Base-by-base conservation (phyloP, 2,888 invertebrate genomes). In the Himalopsyche tibetana region DNA sequence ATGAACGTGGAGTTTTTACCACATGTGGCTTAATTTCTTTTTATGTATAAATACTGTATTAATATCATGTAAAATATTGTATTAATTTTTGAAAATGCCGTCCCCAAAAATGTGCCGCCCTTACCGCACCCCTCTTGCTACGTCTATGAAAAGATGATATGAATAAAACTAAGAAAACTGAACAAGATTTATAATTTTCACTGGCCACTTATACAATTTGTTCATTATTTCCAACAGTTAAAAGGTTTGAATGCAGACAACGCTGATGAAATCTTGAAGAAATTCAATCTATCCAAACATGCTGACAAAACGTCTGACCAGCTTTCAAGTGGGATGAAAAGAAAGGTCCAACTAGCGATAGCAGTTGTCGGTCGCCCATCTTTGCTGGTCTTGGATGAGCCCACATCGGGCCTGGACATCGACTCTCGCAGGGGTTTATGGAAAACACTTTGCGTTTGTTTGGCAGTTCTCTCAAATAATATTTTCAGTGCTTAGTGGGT, bases 371-470 rank as follows among this genome's bases (percentile, higher is more conserved):
- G 98, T 0, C 95, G 95, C 88, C 96, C 97, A 17, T 94, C 87
- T 19, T 90, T 91, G 79, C 90, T 96, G 84, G 94, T 96, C 87
- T 92, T 97, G 89, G 97, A 97, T 90, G 97, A 97, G 90, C 97
- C 97, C n/a, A 98, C 98, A 0, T 97, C 98, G 0, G 98, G 98
- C 9, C 95, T 98, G 90, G 98, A 98, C 92, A 97, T 98, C 2
- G 96, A 98, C 90, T 97, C 98, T 3, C 93, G 98, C 69, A 94
- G 98, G 83, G 96, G 96, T 87, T 94, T 98, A 84, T 98, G 98
- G 98, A 96, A 98, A 90, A 93, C 98, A 87, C 92, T 98, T 89
- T 94, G 96, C 89, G 93, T 94, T 92, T 92, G 92, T 89, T 79
- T 87, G 85, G 17, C 15, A 82, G 85, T 88, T 87, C 86, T 84